Evolutionary conservation across 2,888 invertebrate species (phyloP).

Genomic region (Drosophila neonasuta): DNA sequence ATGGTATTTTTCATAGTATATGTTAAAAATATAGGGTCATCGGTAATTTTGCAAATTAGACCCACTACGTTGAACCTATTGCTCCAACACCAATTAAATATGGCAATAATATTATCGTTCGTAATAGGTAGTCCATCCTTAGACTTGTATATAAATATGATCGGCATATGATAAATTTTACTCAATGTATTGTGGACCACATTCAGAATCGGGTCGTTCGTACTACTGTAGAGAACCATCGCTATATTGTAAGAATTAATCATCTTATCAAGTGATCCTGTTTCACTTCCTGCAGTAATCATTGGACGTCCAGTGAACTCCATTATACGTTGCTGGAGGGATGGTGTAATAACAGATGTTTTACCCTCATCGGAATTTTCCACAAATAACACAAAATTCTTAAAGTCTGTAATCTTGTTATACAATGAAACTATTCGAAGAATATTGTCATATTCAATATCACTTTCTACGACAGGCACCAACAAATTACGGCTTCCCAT

Average conservation of each 20-base stretch:
- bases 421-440: not conserved
- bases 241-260: not conserved
- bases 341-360: not conserved
- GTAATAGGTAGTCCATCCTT: no score
- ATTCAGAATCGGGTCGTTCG: not conserved
- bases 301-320: conserved; percentile 19
- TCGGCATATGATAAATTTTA: not conserved
- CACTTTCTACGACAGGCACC: not conserved
- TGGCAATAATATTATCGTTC: no score
- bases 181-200: no score
- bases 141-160: not conserved
- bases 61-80: no score
- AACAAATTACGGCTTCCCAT: conserved; percentile 1
- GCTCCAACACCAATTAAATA: no score
- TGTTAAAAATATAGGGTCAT: no score
- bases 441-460: not conserved
- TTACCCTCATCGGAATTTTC: not conserved
- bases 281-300: conserved; percentile 10
- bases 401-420: not conserved
- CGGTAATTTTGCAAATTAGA: no score
- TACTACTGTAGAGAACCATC: not conserved
- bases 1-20: no score
- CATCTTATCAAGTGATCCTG: not conserved
- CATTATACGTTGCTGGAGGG: conserved; percentile 13
- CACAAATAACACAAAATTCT: conserved; percentile 4